Base-by-base conservation (phyloP, 1,140 invertebrate species). In the Delia radicum region DNA sequence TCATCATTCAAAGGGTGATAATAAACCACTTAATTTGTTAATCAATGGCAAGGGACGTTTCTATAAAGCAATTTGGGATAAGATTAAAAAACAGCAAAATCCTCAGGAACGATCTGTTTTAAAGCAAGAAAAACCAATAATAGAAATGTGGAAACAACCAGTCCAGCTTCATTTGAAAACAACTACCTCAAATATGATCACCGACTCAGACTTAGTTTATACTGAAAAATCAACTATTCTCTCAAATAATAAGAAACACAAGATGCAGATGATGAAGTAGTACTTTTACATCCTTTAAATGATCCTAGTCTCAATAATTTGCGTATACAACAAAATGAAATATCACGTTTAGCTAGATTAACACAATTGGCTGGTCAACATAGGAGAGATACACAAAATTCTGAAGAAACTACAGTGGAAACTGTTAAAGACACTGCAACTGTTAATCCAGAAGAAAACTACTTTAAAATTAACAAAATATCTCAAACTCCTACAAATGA, bases 1-100 rank as follows among this genome's bases (percentile, higher is more conserved):
- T 82, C 92, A 95, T 82, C 93, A 95, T 79, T 90, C 92, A 1
- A 87, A 89, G n/a, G 93, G 92, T 0, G 89, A 93, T 77, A 95
- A 95, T 81, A 95, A 95, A 80, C 93, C 94, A 0, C 88, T 91
- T 0, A 92, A 91, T 7, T 87, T 96, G n/a, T 85, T 96, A 5
- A 89, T 96, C 63, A 96, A 96, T 81, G 95, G 94, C 6, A 84
- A 90, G 2, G 94, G 93, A 12, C 87, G 91, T 8, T 92, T 78
- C 48, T 86, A 84, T 6, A 82, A 83, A 65, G 79, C 77, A 6
- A 86, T 86, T 27, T 85, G 82, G 82, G 78, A 82, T 2, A 73
- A 81, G 24, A 79, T 79, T 37, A 85, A 85, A 69, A 37, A 73
- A 8, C 31, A 73, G 28, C 31, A 31, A 42, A 48, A 29, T 28